Percentiles rank a stretch among this genome's conserved stretches.
Evolutionary conservation across 2,113 vertebrate species (phyloP).

Genomic region (Ivindomyrus marchei): DNA sequence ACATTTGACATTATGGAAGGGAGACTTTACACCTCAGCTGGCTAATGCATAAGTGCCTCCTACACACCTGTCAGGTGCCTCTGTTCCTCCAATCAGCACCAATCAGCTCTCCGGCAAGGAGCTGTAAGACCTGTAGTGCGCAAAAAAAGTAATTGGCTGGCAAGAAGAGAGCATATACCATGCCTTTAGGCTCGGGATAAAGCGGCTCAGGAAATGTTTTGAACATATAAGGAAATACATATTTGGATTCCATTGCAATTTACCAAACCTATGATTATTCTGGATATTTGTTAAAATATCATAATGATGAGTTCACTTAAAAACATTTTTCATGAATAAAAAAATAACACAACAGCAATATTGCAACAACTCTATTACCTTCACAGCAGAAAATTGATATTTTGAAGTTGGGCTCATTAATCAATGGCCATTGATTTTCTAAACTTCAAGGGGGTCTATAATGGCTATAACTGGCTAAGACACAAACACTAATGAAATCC

Average conservation of each 20-base stretch:
- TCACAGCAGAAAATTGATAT: neutral
- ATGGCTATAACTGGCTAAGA: constrained; percentile 7
- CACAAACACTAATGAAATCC: constrained; percentile 6
- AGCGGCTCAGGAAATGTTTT: neutral
- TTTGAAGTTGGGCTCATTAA: neutral
- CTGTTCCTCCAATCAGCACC: constrained; percentile 2
- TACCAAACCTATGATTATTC: neutral
- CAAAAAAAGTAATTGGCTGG: neutral
- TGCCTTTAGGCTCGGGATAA: neutral
- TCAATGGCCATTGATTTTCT: constrained; percentile 17
- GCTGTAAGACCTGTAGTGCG: constrained; percentile 3
- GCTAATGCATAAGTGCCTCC: neutral
- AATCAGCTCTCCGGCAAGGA: constrained; percentile 3
- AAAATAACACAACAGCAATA: neutral
- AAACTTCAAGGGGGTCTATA: neutral
- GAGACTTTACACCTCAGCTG: neutral
- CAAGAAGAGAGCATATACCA: neutral
- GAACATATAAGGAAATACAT: neutral
- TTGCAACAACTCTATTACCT: neutral
- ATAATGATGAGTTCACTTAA: neutral
- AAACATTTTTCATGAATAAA: neutral
- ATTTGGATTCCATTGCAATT: neutral
- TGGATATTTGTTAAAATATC: neutral
- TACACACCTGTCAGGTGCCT: constrained; percentile 7
- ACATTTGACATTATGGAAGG: neutral